Conservation (phyloP, 2,888 invertebrate species). For the Brenthis ino region DNA sequence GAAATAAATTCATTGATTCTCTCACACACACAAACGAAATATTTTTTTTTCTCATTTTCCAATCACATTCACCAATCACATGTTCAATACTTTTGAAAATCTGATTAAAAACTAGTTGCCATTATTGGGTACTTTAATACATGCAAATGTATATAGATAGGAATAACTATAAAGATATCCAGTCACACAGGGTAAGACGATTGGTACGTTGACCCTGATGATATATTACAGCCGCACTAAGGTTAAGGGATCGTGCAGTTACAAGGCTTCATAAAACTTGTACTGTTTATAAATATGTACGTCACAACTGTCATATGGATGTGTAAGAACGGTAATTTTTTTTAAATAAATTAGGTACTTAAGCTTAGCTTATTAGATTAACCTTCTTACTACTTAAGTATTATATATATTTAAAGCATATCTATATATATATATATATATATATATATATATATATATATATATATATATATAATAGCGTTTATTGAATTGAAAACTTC, state of each 20-base stretch:
- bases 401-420: background rate
- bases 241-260: slow-evolving; percentile 66
- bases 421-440: background rate
- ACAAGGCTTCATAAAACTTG: slow-evolving; percentile 57
- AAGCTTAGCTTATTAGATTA: background rate
- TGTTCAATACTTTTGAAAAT: too few relatives aligned
- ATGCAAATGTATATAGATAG: background rate
- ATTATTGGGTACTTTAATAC: too few relatives aligned
- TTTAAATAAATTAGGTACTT: background rate
- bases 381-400: background rate
- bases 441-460: too few relatives aligned
- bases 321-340: background rate
- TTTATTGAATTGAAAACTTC: too few relatives aligned
- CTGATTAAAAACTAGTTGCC: too few relatives aligned
- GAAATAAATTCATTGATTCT: too few relatives aligned
- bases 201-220: slow-evolving; percentile 54
- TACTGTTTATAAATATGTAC: slow-evolving; percentile 32
- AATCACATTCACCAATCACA: too few relatives aligned
- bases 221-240: slow-evolving; percentile 53
- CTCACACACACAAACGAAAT: too few relatives aligned
- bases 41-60: too few relatives aligned
- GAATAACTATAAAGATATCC: slow-evolving; percentile 23
- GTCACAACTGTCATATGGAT: slow-evolving; percentile 1
- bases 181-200: slow-evolving; percentile 47
- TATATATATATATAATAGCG: background rate